These are phyloP conservation scores for Tetragnatha montana DNA, from an alignment of 2,888 invertebrate species.

Conservation along the genomic window DNA sequence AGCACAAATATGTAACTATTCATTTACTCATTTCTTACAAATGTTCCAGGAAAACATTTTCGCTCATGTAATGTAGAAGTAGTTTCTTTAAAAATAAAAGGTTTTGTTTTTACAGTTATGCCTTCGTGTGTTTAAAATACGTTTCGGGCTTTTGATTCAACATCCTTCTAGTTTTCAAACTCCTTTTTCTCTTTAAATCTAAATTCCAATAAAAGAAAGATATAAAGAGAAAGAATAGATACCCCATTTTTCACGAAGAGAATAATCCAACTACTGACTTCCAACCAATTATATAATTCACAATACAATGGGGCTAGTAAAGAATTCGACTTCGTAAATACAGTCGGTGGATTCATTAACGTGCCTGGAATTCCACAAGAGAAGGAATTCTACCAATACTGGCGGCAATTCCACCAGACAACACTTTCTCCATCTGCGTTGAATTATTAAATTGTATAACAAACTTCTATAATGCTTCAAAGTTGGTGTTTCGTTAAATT, in stretches of 20 bases:
- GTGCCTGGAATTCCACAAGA: not conserved
- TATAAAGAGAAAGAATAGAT: no score
- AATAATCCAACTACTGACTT: not conserved
- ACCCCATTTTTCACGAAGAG: not conserved
- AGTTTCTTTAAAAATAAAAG: conserved; percentile 27
- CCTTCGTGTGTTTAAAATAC: not conserved
- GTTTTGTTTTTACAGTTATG: not conserved
- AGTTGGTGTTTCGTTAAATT: no score
- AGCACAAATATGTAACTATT: not conserved
- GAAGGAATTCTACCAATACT: conserved; percentile 12
- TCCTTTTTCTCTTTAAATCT: no score
- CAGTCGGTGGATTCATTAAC: conserved; percentile 26
- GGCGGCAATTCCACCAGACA: not conserved
- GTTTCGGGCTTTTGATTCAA: not conserved
- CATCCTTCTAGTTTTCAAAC: no score
- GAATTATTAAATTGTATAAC: not conserved
- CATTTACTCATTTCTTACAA: conserved; percentile 20
- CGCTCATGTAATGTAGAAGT: conserved; percentile 13
- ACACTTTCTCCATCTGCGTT: not conserved
- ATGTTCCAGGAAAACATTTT: conserved; percentile 17
- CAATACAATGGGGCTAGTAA: not conserved
- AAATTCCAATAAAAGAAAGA: no score
- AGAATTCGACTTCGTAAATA: conserved; percentile 13
- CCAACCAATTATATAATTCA: not conserved
- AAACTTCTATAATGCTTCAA: no score